Evolutionary conservation across 2,797 vertebrate genomes (phyloP), one percentile per base, ranked within the genome.

Genomic region (Xyrichtys novacula): DNA sequence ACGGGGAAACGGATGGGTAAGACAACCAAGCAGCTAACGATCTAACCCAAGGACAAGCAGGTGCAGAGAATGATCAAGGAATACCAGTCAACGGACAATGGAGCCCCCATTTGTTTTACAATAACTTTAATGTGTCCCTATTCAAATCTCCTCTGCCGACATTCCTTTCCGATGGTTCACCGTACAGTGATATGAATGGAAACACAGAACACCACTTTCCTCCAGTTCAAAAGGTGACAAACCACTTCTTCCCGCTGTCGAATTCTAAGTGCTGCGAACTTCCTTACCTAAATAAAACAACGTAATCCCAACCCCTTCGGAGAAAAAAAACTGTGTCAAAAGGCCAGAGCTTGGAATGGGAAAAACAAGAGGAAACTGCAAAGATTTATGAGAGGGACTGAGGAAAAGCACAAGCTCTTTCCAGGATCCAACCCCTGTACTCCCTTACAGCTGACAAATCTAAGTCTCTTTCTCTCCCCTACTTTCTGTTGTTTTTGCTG

Each of bases 191-290:
- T 83, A 84, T 72, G 78, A 87, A 87, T 85, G 88, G 83, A 91
- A 92, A 91, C 83, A 78, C 84, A 78, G 69, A 83, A 25, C 79
- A 65, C 78, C 60, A 71, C 85, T 93, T 91, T 92, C 88, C 85
- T 83, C 84, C 86, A 92, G 96, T 97, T 98, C 96, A 96, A 95
- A 92, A 96, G 96, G 96, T 97, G 93, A 94, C 86, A 84, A 88
- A 84, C 95, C 95, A 96, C 91, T 88, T 95, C 95, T 97, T 97
- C 96, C 97, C 96, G 89, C 93, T 88, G 90, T 82, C 72, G 88
- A 94, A 91, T 90, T 85, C 85, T 93, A 92, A 90, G 93, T 84
- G 78, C 93, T 91, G 83, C 92, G 92, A 94, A 96, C 95, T 97
- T 98, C 96, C 96, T 96, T 91, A 93, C 93, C 88, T 94, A 96